phyloP scores from a whole-genome alignment of 2,888 invertebrate species.

The Parthenolecanium corni region DNA sequence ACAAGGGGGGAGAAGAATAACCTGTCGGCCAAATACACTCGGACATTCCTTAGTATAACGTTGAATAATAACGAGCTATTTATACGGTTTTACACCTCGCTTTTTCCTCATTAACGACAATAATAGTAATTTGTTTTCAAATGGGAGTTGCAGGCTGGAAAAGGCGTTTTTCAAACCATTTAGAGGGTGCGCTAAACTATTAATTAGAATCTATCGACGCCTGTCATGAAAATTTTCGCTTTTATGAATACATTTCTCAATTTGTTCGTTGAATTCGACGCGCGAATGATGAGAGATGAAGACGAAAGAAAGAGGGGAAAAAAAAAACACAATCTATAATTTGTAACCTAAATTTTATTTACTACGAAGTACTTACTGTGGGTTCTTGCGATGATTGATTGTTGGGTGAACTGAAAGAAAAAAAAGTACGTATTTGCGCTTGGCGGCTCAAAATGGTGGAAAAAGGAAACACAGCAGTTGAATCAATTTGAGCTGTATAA shows the following conservation, averaged over 20 bases:
- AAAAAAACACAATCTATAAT: neutral
- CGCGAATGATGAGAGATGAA: neutral
- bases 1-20: too few relatives aligned
- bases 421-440: too few relatives aligned
- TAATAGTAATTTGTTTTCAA: slow-evolving; percentile 4
- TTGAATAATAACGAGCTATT: slow-evolving; percentile 9
- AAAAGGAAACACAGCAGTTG: too few relatives aligned
- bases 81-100: slow-evolving; percentile 9
- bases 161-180: neutral
- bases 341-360: neutral
- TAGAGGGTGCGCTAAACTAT: neutral
- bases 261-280: neutral
- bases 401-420: neutral
- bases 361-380: neutral
- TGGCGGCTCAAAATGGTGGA: too few relatives aligned
- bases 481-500: too few relatives aligned
- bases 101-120: slow-evolving; percentile 11
- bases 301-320: neutral
- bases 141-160: neutral
- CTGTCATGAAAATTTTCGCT: neutral
- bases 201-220: slow-evolving; percentile 14
- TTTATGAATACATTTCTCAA: neutral
- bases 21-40: too few relatives aligned
- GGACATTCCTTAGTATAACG: too few relatives aligned
- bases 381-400: slow-evolving; percentile 7